Evolutionary conservation across 2,888 invertebrate species (phyloP).

Genomic region (Acanthosoma haemorrhoidale): DNA sequence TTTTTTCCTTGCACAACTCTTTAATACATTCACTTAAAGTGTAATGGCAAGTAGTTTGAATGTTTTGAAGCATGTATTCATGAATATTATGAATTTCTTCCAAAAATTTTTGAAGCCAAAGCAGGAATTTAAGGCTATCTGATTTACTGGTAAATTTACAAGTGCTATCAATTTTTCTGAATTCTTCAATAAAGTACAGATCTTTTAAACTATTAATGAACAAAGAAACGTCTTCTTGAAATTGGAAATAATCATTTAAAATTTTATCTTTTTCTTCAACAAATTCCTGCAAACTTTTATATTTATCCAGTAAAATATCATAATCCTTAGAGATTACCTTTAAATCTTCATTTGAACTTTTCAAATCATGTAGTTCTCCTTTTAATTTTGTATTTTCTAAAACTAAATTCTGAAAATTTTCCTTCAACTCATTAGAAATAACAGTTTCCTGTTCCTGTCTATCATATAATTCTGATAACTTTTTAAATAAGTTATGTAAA

Average conservation of each 20-base stretch:
- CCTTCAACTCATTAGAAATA: neutral
- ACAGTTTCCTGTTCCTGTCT: neutral
- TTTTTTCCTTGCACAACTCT: neutral
- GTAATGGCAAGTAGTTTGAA: neutral
- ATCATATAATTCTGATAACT: neutral
- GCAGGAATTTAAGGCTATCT: neutral
- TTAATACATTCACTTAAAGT: neutral
- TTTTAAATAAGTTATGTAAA: neutral
- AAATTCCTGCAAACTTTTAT: neutral
- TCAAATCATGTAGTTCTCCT: neutral
- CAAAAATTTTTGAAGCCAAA: neutral
- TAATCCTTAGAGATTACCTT: neutral
- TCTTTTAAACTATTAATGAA: neutral
- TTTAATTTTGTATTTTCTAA: neutral
- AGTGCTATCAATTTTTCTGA: neutral
- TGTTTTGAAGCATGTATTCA: neutral
- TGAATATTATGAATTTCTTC: neutral
- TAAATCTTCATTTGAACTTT: neutral
- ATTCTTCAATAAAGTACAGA: neutral
- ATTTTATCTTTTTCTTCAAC: neutral
- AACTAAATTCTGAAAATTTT: conserved; percentile 9
- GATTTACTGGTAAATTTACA: neutral
- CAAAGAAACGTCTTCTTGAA: neutral
- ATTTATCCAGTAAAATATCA: neutral
- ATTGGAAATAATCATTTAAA: neutral